These are phyloP conservation scores for Phalera bucephala DNA, from an alignment of 2,888 invertebrate genomes.

Conservation along the genomic window DNA sequence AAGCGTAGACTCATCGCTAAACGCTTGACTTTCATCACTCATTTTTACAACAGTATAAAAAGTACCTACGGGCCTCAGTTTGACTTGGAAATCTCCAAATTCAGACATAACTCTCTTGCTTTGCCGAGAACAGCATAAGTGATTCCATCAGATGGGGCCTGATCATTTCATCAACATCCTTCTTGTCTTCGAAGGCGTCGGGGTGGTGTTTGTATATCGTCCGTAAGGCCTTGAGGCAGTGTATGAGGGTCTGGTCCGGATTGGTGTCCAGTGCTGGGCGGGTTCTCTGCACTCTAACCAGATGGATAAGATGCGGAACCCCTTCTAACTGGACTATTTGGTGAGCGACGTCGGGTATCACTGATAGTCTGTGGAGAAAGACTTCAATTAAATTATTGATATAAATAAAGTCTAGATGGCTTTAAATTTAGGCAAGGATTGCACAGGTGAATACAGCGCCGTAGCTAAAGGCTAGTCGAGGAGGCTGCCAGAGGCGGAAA, in stretches of 20 bases:
- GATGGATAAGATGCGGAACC: slow-evolving; percentile 84
- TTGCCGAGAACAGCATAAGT: slow-evolving; percentile 89
- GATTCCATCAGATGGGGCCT: slow-evolving; percentile 90
- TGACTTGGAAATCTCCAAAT: too few relatives aligned
- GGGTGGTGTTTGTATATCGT: slow-evolving; percentile 74
- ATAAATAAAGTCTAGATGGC: too few relatives aligned
- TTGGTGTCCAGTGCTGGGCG: slow-evolving; percentile 58
- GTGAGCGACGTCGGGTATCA: slow-evolving; percentile 85
- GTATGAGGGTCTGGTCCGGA: slow-evolving; percentile 72
- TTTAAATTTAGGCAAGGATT: too few relatives aligned
- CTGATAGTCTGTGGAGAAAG: slow-evolving; percentile 81
- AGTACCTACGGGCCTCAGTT: too few relatives aligned
- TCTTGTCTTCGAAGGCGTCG: slow-evolving; percentile 61
- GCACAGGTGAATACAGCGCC: too few relatives aligned
- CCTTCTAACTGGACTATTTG: slow-evolving; percentile 88
- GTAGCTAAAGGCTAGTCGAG: too few relatives aligned
- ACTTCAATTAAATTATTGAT: too few relatives aligned
- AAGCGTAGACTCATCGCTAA: too few relatives aligned
- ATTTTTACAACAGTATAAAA: too few relatives aligned
- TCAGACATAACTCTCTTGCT: slow-evolving; percentile 91
- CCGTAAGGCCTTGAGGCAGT: slow-evolving; percentile 71
- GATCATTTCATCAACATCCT: slow-evolving; percentile 88
- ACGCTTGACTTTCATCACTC: too few relatives aligned
- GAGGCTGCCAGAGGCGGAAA: too few relatives aligned
- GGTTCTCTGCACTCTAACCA: slow-evolving; percentile 84